Base-by-base conservation (phyloP, 2,888 invertebrate genomes). In the Ptilodon capucinus region DNA sequence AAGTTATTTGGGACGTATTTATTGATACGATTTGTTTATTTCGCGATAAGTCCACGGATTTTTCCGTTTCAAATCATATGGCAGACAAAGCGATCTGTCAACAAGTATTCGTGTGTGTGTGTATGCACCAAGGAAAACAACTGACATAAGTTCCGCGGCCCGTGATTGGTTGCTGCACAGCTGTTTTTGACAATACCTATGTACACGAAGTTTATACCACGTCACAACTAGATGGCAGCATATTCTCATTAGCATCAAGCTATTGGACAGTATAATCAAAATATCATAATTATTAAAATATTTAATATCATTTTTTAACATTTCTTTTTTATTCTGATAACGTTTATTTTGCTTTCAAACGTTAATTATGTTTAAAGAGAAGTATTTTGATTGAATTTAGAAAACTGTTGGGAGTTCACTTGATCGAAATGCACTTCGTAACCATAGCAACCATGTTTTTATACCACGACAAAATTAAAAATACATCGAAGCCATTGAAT, bases 61-160 rank as follows among this genome's bases (percentile, higher is more conserved):
- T 71, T 49, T 42, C 42, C 55, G 69, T 74, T 71, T 67, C 51
- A 56, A 68, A 86, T 84, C 85, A 86, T 89, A 86, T 84, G 85
- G 83, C 70, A 79, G 76, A 86, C 86, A 86, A 84, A 86, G 86
- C 79, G 71, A 74, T 74, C 68, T 85, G 87, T 85, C 85, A 88
- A 84, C 80, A 78, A 69, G 60, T 71, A 49, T 52, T 62, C 63
- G 38, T 51, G 60, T 72, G 76, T 76, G 79, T 79, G 76, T 64
- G 62, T 67, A 61, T 54, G 68, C 51, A 74, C 74, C 69, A 75
- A 74, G 71, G 72, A 71, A 74, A 77, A 79, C 74, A 62, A 84
- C 84, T 85, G 81, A 82, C 79, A 81, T 70, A 14, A 17, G 54
- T 46, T 56, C 40, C 59, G 45, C 44, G 17, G 41, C 46, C 57